A percentile compares a stretch with the other conserved stretches of the same genome.
phyloP scores from a whole-genome alignment of 2,113 vertebrate species.

The Ptilonorhynchus violaceus region DNA sequence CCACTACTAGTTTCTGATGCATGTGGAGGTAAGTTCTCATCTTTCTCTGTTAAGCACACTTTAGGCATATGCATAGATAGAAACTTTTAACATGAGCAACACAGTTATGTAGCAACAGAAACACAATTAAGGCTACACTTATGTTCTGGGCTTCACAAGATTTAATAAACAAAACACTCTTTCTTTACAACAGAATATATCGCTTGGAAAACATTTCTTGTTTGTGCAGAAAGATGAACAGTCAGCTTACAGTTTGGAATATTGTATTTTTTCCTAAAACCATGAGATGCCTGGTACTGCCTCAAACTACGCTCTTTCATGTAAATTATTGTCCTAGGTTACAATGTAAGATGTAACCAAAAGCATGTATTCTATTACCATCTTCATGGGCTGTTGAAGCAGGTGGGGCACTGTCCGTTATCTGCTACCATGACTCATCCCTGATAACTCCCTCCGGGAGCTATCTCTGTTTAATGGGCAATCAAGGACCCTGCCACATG shows the following conservation, averaged over 20 bases:
- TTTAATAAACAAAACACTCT: neutral
- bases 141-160: neutral
- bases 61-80: rapidly evolving
- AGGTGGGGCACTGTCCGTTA: too few relatives aligned
- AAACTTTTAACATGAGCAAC: neutral
- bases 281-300: neutral
- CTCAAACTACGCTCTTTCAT: rapidly evolving
- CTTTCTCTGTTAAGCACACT: neutral
- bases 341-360: too few relatives aligned
- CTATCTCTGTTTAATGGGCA: too few relatives aligned
- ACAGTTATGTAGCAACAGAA: neutral
- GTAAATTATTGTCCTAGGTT: too few relatives aligned
- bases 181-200: neutral
- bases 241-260: neutral
- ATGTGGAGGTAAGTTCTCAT: neutral
- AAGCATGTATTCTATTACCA: too few relatives aligned
- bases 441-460: too few relatives aligned
- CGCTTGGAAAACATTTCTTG: neutral
- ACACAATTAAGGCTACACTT: neutral
- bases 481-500: too few relatives aligned
- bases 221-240: neutral
- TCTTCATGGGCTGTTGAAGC: too few relatives aligned
- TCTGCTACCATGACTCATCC: too few relatives aligned
- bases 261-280: neutral
- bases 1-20: neutral